Evolutionary conservation across 2,888 invertebrate species (phyloP), one percentile per base, ranked within the genome.

Genomic region (Drosophila subquinaria): DNA sequence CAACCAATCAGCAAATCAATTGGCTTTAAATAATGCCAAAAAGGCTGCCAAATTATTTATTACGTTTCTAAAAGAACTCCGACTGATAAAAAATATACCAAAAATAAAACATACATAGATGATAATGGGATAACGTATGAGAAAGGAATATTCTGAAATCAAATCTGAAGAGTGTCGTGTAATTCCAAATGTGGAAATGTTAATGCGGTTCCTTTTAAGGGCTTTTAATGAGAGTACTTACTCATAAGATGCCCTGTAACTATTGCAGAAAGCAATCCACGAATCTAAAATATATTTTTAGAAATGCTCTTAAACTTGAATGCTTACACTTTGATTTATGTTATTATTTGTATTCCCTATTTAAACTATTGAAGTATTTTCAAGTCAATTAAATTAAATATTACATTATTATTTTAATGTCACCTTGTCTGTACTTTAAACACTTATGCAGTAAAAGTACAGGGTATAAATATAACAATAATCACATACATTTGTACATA

Each of bases 1-100:
- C 40, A 74, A 69, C 69, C 47, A 79, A 74, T 62, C 50, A 42
- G 38, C 43, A 78, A 74, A 64, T 65, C 64, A 70, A 75, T 75
- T 69, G 64, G 52, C 64, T 48, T 62, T 11, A 48, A 47, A 59
- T 15, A 63, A 47, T 55, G 38, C 33, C n/a, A 50, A 47, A 63
- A 47, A 55, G 45, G 38, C 36, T 40, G 15, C 15, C 23, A 61
- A 47, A 17, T 60, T 60, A 51, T 60, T 51, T 51, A 60, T 51
- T 13, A 53, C 9, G 40, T 30, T 51, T 36, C n/a, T n/a, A 36
- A 56, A 56, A 35, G 20, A 23, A 15, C 20, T n/a, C 20, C 10
- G 13, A 42, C 17, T 13, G 10, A 33, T 27, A 30, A 23, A 43
- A 33, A 33, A 35, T 10, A 35, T n/a, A 10, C 3, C 5, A 33